Evolutionary conservation across 2,888 invertebrate species (phyloP), one percentile per base, ranked within the genome.

Genomic region (Drosophila affinis): DNA sequence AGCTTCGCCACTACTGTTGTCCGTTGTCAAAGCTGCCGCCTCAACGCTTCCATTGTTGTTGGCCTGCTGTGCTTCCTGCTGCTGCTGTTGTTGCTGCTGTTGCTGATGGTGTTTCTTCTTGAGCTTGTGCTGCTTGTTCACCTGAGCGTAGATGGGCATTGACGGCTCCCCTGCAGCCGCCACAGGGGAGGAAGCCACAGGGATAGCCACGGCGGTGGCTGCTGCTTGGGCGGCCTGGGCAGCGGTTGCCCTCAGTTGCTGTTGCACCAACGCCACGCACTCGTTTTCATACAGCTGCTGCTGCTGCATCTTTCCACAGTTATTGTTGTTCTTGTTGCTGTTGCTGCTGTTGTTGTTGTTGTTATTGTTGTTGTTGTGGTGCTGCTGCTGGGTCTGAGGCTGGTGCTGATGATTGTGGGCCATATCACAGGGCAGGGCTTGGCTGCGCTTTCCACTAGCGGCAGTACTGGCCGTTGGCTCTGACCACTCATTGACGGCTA

Each of bases 401-500:
- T 65, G 71, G 9, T 67, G 49, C 0, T 29, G 62, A 12, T 39
- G 32, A 58, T 73, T 71, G 61, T 58, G 70, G 57, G 67, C 21
- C 57, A 53, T 65, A 14, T 34, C 34, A 12, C 34, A 34, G 34
- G 34, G 34, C 34, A 34, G 34, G 34, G 34, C 34, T 34, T 34
- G 34, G 34, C 34, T 62, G n/a, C 55, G 68, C 53, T 75, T 72
- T 34, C 64, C 62, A 54, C 48, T 56, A 10, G 57, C 63, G 44
- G 48, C 54, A 34, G 32, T 45, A 64, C 47, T 59, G 6, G 60
- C 45, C 65, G 71, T 56, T 9, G 84, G 80, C 75, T 85, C 87
- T n/a, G 86, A 75, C 94, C 94, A 94, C 80, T 94, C 94, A n/a
- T 94, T 94, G 2, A 94, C 94, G 1, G 94, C 94, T 75, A 94